phyloP scores from a whole-genome alignment of 2,113 vertebrate species.

The Chionodraco myersi region DNA sequence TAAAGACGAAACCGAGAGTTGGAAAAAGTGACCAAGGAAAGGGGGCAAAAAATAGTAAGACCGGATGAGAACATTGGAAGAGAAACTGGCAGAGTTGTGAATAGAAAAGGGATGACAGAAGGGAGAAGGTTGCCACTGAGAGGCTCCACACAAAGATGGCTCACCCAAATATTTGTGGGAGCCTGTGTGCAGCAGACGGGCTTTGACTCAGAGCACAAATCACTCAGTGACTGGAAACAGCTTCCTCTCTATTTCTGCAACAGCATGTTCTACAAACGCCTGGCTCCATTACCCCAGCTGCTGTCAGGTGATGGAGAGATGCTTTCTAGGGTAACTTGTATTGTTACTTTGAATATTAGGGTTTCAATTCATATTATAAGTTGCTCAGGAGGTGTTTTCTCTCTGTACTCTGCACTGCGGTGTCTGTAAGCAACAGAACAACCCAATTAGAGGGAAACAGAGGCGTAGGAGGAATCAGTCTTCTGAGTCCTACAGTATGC shows the following conservation, averaged over 20 bases:
- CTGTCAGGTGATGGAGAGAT: conserved; percentile 22
- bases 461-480: conserved; percentile 31
- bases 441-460: conserved; percentile 54
- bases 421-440: conserved; percentile 31
- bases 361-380: conserved; percentile 2
- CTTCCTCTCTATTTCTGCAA: conserved; percentile 38
- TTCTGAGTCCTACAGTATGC: conserved; percentile 14
- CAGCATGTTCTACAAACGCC: conserved; percentile 24
- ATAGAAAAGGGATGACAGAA: conserved; percentile 18
- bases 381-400: background rate
- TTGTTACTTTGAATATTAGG: conserved; percentile 4
- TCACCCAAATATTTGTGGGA: conserved; percentile 77
- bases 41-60: background rate
- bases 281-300: conserved; percentile 17
- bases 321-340: conserved; percentile 1
- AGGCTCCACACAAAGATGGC: conserved; percentile 46
- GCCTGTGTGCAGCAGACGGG: conserved; percentile 44
- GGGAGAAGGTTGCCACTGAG: conserved; percentile 9
- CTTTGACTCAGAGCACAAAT: conserved; percentile 65
- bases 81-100: conserved; percentile 11
- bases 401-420: conserved; percentile 1
- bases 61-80: conserved; percentile 16
- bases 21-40: conserved; percentile 49
- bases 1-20: background rate
- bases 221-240: conserved; percentile 47